These are phyloP conservation scores for Eurytoma adleriae DNA, from an alignment of 2,888 invertebrate species.

Conservation along the genomic window DNA sequence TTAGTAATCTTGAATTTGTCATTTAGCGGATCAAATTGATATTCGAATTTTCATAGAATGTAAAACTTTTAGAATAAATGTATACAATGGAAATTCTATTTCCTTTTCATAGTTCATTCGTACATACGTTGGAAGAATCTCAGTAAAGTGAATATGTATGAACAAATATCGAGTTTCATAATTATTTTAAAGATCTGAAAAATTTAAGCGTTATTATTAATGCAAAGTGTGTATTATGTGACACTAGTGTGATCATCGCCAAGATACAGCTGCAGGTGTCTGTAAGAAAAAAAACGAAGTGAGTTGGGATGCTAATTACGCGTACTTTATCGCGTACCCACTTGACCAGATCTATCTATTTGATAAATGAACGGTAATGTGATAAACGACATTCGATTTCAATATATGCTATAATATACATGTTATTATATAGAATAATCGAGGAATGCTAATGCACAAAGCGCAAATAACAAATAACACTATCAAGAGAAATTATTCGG, in stretches of 20 bases:
- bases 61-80: neutral
- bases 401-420: slow-evolving; percentile 17
- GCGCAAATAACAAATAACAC: neutral
- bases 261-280: neutral
- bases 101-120: neutral
- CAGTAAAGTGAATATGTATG: neutral
- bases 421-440: slow-evolving; percentile 14
- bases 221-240: slow-evolving; percentile 7
- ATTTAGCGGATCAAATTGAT: slow-evolving; percentile 20
- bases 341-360: slow-evolving; percentile 24
- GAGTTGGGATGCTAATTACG: slow-evolving; percentile 1
- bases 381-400: slow-evolving; percentile 47
- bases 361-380: slow-evolving; percentile 42
- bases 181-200: neutral
- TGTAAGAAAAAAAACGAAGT: slow-evolving; percentile 1
- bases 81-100: neutral
- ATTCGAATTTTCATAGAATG: slow-evolving; percentile 1
- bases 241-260: slow-evolving; percentile 6
- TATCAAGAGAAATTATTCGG: neutral
- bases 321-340: slow-evolving; percentile 29
- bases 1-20: slow-evolving; percentile 11
- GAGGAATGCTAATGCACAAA: slow-evolving; percentile 25
- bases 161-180: neutral
- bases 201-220: slow-evolving; percentile 10
- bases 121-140: neutral